Conservation (phyloP, 2,113 vertebrate genomes). For the Erpornis zantholeuca region DNA sequence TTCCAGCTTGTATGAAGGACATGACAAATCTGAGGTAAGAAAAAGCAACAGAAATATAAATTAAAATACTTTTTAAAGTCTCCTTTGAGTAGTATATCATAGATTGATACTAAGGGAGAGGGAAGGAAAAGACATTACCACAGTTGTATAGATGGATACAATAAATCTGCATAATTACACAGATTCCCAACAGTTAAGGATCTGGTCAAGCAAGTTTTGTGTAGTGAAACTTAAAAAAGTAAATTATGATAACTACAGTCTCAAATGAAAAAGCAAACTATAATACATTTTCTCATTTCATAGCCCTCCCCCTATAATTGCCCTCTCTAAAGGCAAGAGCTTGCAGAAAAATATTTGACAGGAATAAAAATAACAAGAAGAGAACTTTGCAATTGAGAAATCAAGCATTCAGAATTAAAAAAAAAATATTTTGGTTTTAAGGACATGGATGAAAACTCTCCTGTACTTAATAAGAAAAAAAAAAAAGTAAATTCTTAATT, state of each 20-base stretch:
- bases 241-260: not conserved
- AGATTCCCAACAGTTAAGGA: not conserved
- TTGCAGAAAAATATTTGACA: not conserved
- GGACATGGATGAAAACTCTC: not conserved
- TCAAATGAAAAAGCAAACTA: not conserved
- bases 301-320: not conserved
- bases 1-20: constrained; percentile 85
- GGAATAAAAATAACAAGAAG: not conserved
- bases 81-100: not conserved
- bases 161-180: not conserved
- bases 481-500: not conserved
- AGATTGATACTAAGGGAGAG: not conserved
- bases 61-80: not conserved
- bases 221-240: not conserved
- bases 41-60: not conserved
- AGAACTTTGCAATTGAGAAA: not conserved
- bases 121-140: not conserved
- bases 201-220: not conserved
- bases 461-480: not conserved
- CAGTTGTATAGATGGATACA: not conserved
- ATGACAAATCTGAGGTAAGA: constrained; percentile 87
- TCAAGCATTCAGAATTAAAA: not conserved
- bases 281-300: not conserved
- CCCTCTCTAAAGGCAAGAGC: not conserved
- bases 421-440: not conserved